phyloP scores from a whole-genome alignment of 2,797 vertebrate species.

The Spatula clypeata region DNA sequence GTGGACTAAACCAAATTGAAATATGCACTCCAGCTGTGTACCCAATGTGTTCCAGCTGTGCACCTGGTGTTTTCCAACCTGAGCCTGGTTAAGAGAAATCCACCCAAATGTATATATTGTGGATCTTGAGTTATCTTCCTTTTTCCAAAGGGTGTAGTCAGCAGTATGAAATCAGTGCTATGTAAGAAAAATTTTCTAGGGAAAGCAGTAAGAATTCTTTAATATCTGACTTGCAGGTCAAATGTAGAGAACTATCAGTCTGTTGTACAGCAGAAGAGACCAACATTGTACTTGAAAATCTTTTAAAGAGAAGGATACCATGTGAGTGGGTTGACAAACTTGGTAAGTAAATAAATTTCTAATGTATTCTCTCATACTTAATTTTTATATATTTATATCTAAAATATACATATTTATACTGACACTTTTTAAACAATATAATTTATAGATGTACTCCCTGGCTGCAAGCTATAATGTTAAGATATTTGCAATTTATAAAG shows the following conservation, averaged over 20 bases:
- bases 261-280: background rate
- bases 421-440: background rate
- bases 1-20: background rate
- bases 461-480: background rate
- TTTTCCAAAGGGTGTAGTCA: fast-evolving
- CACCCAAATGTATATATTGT: fast-evolving
- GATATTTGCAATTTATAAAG: conserved; percentile 5
- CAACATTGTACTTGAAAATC: fast-evolving
- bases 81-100: fast-evolving
- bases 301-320: background rate
- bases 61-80: background rate
- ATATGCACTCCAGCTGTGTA: background rate
- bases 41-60: background rate
- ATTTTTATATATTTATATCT: background rate
- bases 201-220: background rate
- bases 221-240: background rate
- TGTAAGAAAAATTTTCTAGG: background rate
- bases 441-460: background rate
- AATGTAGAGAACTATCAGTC: background rate
- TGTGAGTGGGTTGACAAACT: background rate
- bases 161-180: fast-evolving
- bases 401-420: background rate
- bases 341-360: background rate
- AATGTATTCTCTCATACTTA: background rate
- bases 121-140: fast-evolving